Evolutionary conservation across 2,797 vertebrate genomes (phyloP).

Genomic region (Melopsittacus undulatus): DNA sequence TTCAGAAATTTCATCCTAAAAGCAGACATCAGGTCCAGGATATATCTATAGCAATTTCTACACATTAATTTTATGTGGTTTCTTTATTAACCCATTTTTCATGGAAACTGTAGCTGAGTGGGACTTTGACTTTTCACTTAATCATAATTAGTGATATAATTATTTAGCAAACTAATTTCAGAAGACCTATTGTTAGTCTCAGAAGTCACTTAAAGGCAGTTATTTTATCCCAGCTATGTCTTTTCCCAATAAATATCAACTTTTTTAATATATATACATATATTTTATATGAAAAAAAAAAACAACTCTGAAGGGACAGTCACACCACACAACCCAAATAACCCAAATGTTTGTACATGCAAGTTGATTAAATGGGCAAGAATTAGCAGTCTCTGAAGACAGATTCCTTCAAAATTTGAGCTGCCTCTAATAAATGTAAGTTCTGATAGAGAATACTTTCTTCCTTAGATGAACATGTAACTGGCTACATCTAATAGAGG

Average conservation of each 20-base stretch:
- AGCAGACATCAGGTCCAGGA: not conserved
- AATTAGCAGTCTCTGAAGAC: not conserved
- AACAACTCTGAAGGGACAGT: not conserved
- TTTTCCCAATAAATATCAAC: not conserved
- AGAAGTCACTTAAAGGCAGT: not conserved
- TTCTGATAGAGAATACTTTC: not conserved
- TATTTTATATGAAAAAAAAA: not conserved
- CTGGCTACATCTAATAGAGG: not conserved
- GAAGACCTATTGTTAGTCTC: not conserved
- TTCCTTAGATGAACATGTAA: not conserved
- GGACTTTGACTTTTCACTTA: not conserved
- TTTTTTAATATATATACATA: not conserved
- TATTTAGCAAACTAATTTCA: not conserved
- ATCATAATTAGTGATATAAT: not conserved
- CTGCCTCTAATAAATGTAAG: not conserved
- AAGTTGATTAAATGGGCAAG: not conserved
- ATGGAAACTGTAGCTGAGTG: not conserved
- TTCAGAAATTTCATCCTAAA: not conserved
- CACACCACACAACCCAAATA: not conserved
- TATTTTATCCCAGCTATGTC: not conserved
- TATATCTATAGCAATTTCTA: not conserved
- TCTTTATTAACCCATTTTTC: not conserved
- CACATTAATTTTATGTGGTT: not conserved
- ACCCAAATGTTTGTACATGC: not conserved
- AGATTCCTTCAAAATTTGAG: not conserved